Base-by-base conservation (phyloP, 2,113 vertebrate genomes). In the Trachemys scripta region DNA sequence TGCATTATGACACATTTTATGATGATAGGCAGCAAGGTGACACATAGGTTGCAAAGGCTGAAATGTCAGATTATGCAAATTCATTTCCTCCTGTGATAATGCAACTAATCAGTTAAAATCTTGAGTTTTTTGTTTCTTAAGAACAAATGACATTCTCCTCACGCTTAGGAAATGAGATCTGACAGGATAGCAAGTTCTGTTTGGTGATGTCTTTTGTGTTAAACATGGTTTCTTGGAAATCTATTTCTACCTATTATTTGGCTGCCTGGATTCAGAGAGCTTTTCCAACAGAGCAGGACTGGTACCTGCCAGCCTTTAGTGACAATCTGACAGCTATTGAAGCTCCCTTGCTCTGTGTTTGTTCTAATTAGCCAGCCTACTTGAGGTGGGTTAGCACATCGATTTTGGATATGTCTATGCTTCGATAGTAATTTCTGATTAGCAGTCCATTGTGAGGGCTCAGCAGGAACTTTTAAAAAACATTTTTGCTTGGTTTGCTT, bases 101-200 rank as follows among this genome's bases (percentile, higher is more conserved):
- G 82, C 80, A 59, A 85, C 57, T 24, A 80, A 81, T 90, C 92
- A 90, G 81, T 75, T 94, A 85, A 88, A 93, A 92, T 88, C 81
- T 72, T 79, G 27, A 50, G 59, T 62, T 50, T 92, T 56, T 82
- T 65, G 35, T 8, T 25, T 2, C 20, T 85, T 90, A 47, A 92
- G 84, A 88, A 80, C 84, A 94, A 94, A 81, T 90, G 90, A 84
- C 81, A 16, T 2, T 49, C 2, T 90, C 49, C 91, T 88, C 80
- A 79, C 24, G 76, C 59, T 6, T 38, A 62, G 80, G 87, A 78
- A 95, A 22, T 47, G 84, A 59, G 87, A 6, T 84, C 89, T 91
- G 81, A 35, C 88, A 88, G 84, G 79, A 22, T 11, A 81, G 90
- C 59, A 78, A 56, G 57, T 16, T 56, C 14, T 56, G 20, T 27